Evolutionary conservation across 2,888 invertebrate species (phyloP).

Genomic region (Gari tellinella): DNA sequence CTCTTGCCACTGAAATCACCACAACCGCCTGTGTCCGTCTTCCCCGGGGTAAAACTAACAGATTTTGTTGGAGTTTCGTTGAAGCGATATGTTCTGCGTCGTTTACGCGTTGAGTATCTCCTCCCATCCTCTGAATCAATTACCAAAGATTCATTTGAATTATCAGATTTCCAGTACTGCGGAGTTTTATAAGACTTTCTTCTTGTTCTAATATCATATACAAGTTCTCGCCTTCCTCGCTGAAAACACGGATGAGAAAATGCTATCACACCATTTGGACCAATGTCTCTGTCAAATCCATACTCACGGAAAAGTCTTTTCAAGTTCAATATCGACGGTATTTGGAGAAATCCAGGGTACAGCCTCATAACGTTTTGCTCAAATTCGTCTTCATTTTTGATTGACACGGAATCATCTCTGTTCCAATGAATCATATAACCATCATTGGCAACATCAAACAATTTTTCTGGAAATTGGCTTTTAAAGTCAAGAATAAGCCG

Average conservation of each 20-base stretch:
- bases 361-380: conserved; percentile 75
- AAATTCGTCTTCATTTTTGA: conserved; percentile 69
- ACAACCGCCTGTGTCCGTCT: too few relatives aligned
- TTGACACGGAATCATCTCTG: conserved; percentile 66
- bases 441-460: conserved; percentile 75
- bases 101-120: conserved; percentile 47
- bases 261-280: conserved; percentile 66
- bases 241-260: conserved; percentile 76
- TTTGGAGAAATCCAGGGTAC: conserved; percentile 81
- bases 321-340: conserved; percentile 78
- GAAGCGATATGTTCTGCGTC: conserved; percentile 33
- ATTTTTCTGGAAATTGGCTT: conserved; percentile 75
- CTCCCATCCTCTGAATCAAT: conserved; percentile 28
- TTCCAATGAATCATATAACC: conserved; percentile 75
- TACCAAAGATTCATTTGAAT: neutral
- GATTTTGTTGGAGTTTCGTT: neutral
- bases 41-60: too few relatives aligned
- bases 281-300: conserved; percentile 75
- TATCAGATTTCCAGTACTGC: neutral
- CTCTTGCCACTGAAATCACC: too few relatives aligned
- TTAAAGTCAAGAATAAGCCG: conserved; percentile 68
- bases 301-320: conserved; percentile 81
- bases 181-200: conserved; percentile 58
- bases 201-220: conserved; percentile 62
- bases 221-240: conserved; percentile 61